Evolutionary conservation across 2,888 invertebrate genomes (phyloP).

Genomic region (Xestia ashworthii): DNA sequence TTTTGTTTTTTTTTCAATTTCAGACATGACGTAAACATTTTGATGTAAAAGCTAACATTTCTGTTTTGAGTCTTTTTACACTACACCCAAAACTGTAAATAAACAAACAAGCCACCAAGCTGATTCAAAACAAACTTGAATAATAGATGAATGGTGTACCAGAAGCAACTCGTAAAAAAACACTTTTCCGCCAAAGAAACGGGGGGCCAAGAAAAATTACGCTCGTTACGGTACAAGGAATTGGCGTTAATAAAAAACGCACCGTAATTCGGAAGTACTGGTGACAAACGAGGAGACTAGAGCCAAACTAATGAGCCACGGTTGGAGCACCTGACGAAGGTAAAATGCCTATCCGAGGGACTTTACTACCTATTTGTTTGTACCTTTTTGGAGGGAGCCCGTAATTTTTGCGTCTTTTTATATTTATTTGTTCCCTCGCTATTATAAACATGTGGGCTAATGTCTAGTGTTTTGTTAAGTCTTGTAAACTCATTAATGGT

Average conservation of each 20-base stretch:
- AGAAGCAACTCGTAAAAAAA: slow-evolving; percentile 69
- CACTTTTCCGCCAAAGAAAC: slow-evolving; percentile 65
- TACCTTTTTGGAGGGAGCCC: slow-evolving; percentile 53
- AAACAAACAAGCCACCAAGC: slow-evolving; percentile 49
- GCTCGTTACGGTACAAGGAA: slow-evolving; percentile 84
- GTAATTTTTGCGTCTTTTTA: slow-evolving; percentile 32
- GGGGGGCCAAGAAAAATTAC: slow-evolving; percentile 80
- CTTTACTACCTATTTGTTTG: slow-evolving; percentile 72
- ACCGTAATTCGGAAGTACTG: slow-evolving; percentile 79
- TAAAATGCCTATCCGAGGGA: slow-evolving; percentile 75
- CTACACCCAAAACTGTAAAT: slow-evolving; percentile 20
- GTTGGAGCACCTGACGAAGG: slow-evolving; percentile 82
- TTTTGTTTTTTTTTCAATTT: too few species aligned
- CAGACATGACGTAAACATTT: too few species aligned
- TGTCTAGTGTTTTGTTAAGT: neutral
- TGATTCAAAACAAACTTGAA: slow-evolving; percentile 64
- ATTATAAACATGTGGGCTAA: slow-evolving; percentile 21
- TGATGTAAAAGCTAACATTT: neutral
- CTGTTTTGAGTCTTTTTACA: neutral
- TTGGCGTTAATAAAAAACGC: slow-evolving; percentile 87
- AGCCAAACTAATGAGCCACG: slow-evolving; percentile 82
- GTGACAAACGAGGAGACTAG: slow-evolving; percentile 85
- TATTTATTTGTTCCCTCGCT: slow-evolving; percentile 29
- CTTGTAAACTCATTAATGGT: neutral
- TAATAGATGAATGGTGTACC: slow-evolving; percentile 71